Base-by-base conservation (phyloP, 2,113 vertebrate genomes). In the Cheirogaleus medius region DNA sequence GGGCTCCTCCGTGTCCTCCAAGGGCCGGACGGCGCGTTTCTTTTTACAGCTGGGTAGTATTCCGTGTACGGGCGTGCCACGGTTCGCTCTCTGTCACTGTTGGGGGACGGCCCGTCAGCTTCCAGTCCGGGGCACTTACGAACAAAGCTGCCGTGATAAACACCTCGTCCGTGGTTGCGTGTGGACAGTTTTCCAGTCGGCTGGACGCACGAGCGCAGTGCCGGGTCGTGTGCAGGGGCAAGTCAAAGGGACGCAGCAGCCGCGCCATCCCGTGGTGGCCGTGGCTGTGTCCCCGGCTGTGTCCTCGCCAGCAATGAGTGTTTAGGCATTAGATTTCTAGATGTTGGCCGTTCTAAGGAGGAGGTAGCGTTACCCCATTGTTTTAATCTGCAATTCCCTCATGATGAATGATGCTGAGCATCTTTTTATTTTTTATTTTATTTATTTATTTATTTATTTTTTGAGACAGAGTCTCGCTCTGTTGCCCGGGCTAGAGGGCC, bases 281-380 rank as follows among this genome's bases (percentile, higher is more conserved):
- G 8, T 9, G 37, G n/a, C n/a, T n/a, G n/a, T n/a, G n/a, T n/a
- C 1, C 8, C 80, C 13, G 17, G 3, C 23, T 0, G 12, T 2
- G 2, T 49, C 49, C 77, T 29, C 1, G 0, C 25, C 52, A 6
- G 32, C 34, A 2, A 0, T 1, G 8, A 21, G 17, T 6, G 8
- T 4, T 15, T 32, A 9, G 42, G 44, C 8, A 0, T 34, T 4
- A 13, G 12, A 11, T 29, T 10, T 63, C 3, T 2, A 9, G 23
- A 18, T 2, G 14, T 9, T 2, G 3, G 64, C 66, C 6, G 0
- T 23, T 13, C 63, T 15, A 5, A 21, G 0, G 8, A 27, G 23
- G 0, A 6, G 4, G 58, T 4, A 13, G 11, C 0, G 8, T 68
- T 0, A 4, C 6, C 32, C 44, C 23, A 3, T 5, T 13, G 37